Evolutionary conservation across 2,797 vertebrate genomes (phyloP).

Genomic region (Halcyon smyrnensis): DNA sequence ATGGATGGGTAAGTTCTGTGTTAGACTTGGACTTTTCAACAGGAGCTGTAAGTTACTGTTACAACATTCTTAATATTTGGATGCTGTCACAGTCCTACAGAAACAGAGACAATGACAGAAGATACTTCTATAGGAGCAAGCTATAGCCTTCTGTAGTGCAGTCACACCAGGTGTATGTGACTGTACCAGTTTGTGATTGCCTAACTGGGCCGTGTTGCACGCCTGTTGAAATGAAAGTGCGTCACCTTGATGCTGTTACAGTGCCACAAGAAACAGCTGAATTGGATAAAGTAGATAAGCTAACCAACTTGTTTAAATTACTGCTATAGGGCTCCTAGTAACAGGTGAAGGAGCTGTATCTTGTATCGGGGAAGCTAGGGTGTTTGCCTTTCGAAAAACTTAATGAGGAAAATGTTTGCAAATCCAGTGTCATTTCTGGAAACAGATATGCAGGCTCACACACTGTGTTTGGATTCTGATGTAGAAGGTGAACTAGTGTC

Average conservation of each 20-base stretch:
- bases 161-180: neutral
- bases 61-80: neutral
- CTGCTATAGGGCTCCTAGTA: neutral
- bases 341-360: neutral
- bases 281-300: neutral
- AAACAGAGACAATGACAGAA: neutral
- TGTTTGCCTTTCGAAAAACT: neutral
- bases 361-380: neutral
- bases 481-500: neutral
- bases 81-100: neutral
- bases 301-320: neutral
- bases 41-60: neutral
- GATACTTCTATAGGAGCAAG: neutral
- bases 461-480: neutral
- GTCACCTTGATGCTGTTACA: neutral
- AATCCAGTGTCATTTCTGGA: conserved; percentile 25
- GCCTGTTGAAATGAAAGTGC: neutral
- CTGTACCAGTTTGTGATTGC: neutral
- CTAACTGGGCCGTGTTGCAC: neutral
- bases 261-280: neutral
- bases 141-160: neutral
- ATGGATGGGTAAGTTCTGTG: neutral
- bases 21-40: neutral
- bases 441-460: neutral
- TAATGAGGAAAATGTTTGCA: conserved; percentile 24